phyloP scores from a whole-genome alignment of 2,113 vertebrate genomes.

The Ageneiosus marmoratus region DNA sequence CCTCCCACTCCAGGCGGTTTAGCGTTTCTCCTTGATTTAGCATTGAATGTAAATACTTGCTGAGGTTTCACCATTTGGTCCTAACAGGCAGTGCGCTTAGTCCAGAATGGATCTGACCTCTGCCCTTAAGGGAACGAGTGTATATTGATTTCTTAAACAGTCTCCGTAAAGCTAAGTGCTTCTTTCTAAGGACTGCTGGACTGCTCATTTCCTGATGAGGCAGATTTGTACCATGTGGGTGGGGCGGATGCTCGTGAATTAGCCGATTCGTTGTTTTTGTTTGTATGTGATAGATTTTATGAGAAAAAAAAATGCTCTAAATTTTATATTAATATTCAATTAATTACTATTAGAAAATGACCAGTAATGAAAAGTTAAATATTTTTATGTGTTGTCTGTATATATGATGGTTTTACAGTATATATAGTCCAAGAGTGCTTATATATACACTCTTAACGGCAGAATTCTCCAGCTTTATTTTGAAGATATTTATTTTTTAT shows the following conservation, averaged over 20 bases:
- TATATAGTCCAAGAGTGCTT: not conserved
- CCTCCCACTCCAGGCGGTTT: constrained; percentile 68
- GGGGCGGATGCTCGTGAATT: not conserved
- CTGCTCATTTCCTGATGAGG: constrained; percentile 37
- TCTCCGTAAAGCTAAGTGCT: constrained; percentile 44
- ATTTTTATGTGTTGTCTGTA: not conserved
- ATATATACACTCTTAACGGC: not conserved
- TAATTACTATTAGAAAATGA: not conserved
- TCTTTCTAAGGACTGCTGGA: constrained; percentile 11
- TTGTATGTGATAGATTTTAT: not conserved
- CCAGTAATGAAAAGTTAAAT: not conserved
- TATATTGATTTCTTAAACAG: constrained; percentile 50
- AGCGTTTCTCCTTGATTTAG: constrained; percentile 69
- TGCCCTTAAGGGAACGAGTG: constrained; percentile 45
- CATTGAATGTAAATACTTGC: constrained; percentile 70
- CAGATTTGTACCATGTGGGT: not conserved
- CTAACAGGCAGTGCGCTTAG: constrained; percentile 16
- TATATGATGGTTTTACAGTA: not conserved
- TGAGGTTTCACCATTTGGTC: constrained; percentile 57
- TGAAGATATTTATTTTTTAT: not conserved
- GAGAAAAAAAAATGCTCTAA: not conserved
- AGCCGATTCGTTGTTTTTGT: not conserved
- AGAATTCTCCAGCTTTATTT: not conserved
- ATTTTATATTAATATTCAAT: too few relatives aligned
- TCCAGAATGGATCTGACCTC: constrained; percentile 45